Evolutionary conservation across 2,888 invertebrate species (phyloP), one percentile per base, ranked within the genome.

Genomic region (Osedax fenrisi): DNA sequence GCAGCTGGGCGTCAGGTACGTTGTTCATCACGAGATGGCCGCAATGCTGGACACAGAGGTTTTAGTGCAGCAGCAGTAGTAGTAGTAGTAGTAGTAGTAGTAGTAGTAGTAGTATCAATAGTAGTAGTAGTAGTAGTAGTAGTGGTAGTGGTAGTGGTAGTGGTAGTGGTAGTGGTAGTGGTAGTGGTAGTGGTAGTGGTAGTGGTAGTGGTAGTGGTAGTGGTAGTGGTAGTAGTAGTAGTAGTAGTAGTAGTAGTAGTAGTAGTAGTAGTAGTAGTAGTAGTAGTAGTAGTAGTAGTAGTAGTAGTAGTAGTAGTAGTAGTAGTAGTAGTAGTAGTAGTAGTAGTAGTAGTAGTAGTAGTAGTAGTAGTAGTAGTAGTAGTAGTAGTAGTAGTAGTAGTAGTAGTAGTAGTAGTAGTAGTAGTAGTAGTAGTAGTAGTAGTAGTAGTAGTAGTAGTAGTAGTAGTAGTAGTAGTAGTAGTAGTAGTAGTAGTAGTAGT

Each of bases 1-100:
- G 79, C 78, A 79, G 71, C 68, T 76, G 70, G 78, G 78, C 13
- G 76, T 75, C 21, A 26, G 79, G 5, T 79, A 79, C 68, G 77
- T 79, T 13, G 77, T 75, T 22, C 78, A 78, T 26, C 76, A 67
- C 70, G 79, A 79, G 41, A 78, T 77, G 64, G 78, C 79, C 21
- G 71, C 75, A 13, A 69, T 69, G 26, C 76, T 79, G 1, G 74
- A 68, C 27, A 73, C 78, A n/a, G 79, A 79, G 73, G 77, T 79
- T 10, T n/a, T 25, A 10, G 22, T 10, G n/a, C n/a, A 22, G 2
- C 24, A 17, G 26, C 61, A 61, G n/a, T n/a, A n/a, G n/a, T n/a
- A n/a, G n/a, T n/a, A n/a, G n/a, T n/a, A n/a, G n/a, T n/a, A 13
- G 21, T 10, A 64, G 21, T 68, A 68, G 10, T 68, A 68, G 10